Evolutionary conservation across 2,888 invertebrate genomes (phyloP).

Genomic region (Callosobruchus maculatus): DNA sequence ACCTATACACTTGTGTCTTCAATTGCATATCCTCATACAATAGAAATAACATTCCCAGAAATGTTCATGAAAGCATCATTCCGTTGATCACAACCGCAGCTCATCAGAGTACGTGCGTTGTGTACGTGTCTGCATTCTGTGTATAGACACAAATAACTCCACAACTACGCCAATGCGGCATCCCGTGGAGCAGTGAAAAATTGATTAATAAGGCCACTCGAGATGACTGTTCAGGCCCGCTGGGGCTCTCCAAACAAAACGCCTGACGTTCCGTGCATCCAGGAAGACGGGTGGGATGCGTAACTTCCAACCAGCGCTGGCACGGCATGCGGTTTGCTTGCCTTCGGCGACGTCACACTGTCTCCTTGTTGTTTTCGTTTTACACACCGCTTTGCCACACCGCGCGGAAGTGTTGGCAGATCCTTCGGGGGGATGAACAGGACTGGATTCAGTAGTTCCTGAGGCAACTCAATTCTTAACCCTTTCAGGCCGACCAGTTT

Average conservation of each 20-base stretch:
- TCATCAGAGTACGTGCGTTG: too few relatives aligned
- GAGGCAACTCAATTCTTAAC: too few relatives aligned
- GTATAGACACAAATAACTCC: neutral
- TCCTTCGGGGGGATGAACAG: neutral
- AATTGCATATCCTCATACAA: too few relatives aligned
- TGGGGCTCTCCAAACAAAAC: neutral
- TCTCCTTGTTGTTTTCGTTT: neutral
- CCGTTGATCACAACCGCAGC: too few relatives aligned
- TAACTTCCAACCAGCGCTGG: neutral
- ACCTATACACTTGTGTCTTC: too few relatives aligned
- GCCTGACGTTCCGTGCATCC: neutral
- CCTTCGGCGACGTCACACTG: neutral
- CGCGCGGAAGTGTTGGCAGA: neutral
- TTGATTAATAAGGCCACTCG: neutral
- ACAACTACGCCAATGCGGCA: neutral
- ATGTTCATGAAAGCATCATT: too few relatives aligned
- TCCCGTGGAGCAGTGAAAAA: neutral
- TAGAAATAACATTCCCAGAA: too few relatives aligned
- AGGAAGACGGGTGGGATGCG: neutral
- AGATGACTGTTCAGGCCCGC: neutral
- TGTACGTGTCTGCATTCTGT: too few relatives aligned
- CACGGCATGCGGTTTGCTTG: neutral
- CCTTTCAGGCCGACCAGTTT: too few relatives aligned
- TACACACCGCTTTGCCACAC: neutral
- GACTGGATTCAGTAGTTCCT: neutral